These are phyloP conservation scores for Agonopterix alstromeriana DNA, from an alignment of 2,888 invertebrate genomes.

Conservation along the genomic window DNA sequence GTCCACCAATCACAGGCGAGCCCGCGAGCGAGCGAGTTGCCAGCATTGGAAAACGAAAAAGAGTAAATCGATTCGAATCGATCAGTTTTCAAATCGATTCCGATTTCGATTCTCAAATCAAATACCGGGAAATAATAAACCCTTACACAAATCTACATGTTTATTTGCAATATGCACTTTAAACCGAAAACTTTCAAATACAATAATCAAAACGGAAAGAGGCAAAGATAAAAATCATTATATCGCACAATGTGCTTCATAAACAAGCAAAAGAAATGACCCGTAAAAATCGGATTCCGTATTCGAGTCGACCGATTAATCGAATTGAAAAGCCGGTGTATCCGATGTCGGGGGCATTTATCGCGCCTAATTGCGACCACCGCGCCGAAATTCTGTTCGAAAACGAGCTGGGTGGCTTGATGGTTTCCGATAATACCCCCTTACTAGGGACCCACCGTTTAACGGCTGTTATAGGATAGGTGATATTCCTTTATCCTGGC, in stretches of 20 bases:
- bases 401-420: constrained; percentile 58
- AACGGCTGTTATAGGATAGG: constrained; percentile 19
- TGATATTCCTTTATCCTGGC: background rate
- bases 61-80: too few species aligned
- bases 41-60: too few species aligned
- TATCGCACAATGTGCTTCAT: constrained; percentile 48
- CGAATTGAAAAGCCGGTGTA: constrained; percentile 52
- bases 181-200: background rate
- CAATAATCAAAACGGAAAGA: constrained; percentile 11
- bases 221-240: constrained; percentile 34
- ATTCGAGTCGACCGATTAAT: constrained; percentile 59
- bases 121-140: too few species aligned
- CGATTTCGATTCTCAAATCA: too few species aligned
- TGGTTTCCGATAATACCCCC: constrained; percentile 35
- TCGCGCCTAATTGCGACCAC: constrained; percentile 69
- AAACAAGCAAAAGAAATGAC: constrained; percentile 57
- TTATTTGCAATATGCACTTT: too few species aligned
- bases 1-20: too few species aligned
- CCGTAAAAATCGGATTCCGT: constrained; percentile 58
- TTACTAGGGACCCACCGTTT: constrained; percentile 21
- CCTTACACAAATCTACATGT: background rate
- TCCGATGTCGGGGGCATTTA: constrained; percentile 65
- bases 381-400: constrained; percentile 47
- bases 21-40: too few species aligned
- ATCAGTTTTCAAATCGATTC: too few species aligned